Conservation (phyloP, 2,888 invertebrate species). For the Morpho achilles region DNA sequence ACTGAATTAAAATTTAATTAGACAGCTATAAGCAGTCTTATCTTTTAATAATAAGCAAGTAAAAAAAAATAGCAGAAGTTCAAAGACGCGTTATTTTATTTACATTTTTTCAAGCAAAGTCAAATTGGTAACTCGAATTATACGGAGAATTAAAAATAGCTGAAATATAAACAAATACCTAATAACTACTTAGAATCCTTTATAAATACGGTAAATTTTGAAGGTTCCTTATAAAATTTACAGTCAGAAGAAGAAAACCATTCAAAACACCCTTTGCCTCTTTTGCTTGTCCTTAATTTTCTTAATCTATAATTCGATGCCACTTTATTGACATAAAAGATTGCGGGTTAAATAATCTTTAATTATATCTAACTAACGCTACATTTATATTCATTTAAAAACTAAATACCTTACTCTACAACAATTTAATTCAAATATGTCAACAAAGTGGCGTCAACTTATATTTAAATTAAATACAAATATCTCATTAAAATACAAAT, state of each 20-base stretch:
- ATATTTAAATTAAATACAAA: constrained; percentile 35
- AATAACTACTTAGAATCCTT: constrained; percentile 44
- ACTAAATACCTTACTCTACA: constrained; percentile 11
- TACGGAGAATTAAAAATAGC: constrained; percentile 52
- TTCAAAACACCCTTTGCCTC: constrained; percentile 72
- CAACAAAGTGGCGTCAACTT: constrained; percentile 37
- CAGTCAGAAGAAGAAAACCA: constrained; percentile 62
- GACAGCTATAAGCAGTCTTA: constrained; percentile 24
- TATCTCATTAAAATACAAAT: constrained; percentile 61
- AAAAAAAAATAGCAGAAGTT: constrained; percentile 35
- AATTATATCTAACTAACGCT: constrained; percentile 17
- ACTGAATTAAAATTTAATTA: constrained; percentile 43
- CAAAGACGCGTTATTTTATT: constrained; percentile 47
- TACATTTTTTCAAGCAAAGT: constrained; percentile 59
- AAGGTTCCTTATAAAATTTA: constrained; percentile 68
- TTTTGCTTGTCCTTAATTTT: constrained; percentile 65
- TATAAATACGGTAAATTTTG: constrained; percentile 53
- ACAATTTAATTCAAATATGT: constrained; percentile 24
- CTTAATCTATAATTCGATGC: constrained; percentile 43
- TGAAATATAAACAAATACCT: constrained; percentile 25
- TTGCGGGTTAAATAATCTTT: constrained; percentile 16
- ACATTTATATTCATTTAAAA: constrained; percentile 11
- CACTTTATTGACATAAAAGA: constrained; percentile 38
- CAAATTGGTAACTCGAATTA: constrained; percentile 72
- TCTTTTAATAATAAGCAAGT: constrained; percentile 14